Evolutionary conservation across 2,888 invertebrate genomes (phyloP).

Genomic region (Pardosa pseudoannulata): DNA sequence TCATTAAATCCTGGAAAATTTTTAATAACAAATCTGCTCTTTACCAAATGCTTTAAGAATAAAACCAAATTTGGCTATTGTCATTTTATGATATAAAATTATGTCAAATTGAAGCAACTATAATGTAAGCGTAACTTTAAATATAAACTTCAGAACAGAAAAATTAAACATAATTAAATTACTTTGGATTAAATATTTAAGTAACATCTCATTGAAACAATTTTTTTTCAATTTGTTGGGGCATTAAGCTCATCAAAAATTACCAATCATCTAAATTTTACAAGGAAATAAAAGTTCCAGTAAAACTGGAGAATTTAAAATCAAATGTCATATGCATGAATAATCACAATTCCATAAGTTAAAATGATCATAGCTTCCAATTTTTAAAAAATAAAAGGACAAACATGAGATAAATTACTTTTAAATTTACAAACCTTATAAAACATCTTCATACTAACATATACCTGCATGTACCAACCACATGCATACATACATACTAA

Average conservation of each 20-base stretch:
- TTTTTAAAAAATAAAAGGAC: too few relatives aligned
- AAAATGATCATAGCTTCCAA: conserved; percentile 7
- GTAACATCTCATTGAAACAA: background rate
- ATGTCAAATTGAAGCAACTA: too few relatives aligned
- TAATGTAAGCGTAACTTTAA: too few relatives aligned
- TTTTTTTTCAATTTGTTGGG: background rate
- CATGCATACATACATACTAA: too few relatives aligned
- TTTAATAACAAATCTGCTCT: background rate
- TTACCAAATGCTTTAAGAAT: too few relatives aligned
- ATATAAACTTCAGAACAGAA: too few relatives aligned
- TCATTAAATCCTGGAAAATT: background rate
- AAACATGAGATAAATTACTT: too few relatives aligned
- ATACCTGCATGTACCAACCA: conserved; percentile 1
- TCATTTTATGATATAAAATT: too few relatives aligned
- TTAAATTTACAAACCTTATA: too few relatives aligned
- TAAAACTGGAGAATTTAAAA: background rate
- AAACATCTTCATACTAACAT: background rate
- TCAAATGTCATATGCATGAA: background rate
- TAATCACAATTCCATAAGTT: background rate
- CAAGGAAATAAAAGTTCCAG: background rate
- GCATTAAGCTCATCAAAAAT: background rate
- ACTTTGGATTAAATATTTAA: background rate
- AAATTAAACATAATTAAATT: too few relatives aligned
- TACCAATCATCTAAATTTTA: background rate
- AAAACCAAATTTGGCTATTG: too few relatives aligned